Percentiles rank a stretch among this genome's conserved stretches.
Conservation (phyloP, 35 echinoderm and acorn worm species). For the Apostichopus californicus region DNA sequence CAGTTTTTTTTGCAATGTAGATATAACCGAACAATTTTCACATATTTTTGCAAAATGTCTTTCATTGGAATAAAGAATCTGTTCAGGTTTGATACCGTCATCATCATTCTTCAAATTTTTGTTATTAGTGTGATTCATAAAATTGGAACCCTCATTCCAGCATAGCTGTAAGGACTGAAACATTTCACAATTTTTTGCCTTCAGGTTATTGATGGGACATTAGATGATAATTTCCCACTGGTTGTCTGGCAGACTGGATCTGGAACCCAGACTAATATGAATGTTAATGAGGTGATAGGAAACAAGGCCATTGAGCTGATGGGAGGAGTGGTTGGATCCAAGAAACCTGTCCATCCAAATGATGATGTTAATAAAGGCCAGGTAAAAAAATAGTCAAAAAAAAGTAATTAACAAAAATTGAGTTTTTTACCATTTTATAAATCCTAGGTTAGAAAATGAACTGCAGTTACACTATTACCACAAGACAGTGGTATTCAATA, state of each 20-base stretch:
- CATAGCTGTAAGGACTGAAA: neutral
- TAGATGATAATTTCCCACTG: constrained; percentile 90
- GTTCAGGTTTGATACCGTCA: too few relatives aligned
- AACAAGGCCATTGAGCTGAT: constrained; percentile 93
- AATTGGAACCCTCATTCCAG: too few relatives aligned
- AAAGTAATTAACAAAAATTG: neutral
- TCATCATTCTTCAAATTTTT: too few relatives aligned
- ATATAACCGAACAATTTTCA: too few relatives aligned
- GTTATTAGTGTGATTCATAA: too few relatives aligned
- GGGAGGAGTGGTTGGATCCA: constrained; percentile 85
- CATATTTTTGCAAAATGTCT: too few relatives aligned
- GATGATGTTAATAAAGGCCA: constrained; percentile 99
- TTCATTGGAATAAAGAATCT: too few relatives aligned
- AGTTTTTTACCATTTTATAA: too few relatives aligned
- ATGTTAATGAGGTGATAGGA: constrained; percentile 98
- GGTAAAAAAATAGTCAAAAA: constrained; percentile 57
- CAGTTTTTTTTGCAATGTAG: neutral
- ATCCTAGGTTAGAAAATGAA: too few relatives aligned
- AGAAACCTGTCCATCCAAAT: constrained; percentile 92
- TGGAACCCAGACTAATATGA: constrained; percentile 99
- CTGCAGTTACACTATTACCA: too few relatives aligned
- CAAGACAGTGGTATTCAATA: too few relatives aligned
- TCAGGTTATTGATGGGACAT: constrained; percentile 74
- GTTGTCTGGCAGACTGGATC: constrained; percentile 99
- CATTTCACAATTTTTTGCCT: neutral